phyloP scores from a whole-genome alignment of 2,888 invertebrate species.

The Sinohyriopsis cumingii region DNA sequence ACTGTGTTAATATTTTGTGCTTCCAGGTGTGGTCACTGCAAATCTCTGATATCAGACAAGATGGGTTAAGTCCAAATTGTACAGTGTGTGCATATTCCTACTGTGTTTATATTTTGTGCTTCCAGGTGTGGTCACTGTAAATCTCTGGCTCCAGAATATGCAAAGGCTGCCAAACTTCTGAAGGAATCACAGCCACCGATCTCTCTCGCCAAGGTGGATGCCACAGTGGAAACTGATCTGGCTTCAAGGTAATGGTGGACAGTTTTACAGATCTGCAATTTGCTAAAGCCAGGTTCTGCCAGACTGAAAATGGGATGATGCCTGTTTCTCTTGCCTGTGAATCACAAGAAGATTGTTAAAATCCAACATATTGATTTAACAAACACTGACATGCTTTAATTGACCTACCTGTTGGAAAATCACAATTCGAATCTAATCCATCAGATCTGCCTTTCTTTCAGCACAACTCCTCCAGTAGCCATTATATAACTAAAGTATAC shows the following conservation, averaged over 20 bases:
- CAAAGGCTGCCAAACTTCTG: constrained; percentile 55
- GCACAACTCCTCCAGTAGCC: too few relatives aligned
- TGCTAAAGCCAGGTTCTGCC: too few relatives aligned
- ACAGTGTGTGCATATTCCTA: neutral
- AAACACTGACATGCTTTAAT: too few relatives aligned
- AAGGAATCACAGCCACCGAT: constrained; percentile 50
- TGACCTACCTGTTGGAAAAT: too few relatives aligned
- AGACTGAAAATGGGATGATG: neutral
- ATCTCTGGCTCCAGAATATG: constrained; percentile 57
- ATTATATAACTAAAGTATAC: too few relatives aligned
- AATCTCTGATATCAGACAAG: constrained; percentile 42
- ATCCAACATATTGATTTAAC: too few relatives aligned
- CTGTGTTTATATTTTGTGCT: neutral
- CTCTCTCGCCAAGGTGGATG: constrained; percentile 63
- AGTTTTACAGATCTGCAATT: neutral
- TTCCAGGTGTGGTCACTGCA: constrained; percentile 67
- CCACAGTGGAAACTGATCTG: constrained; percentile 72
- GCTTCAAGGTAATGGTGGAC: constrained; percentile 58
- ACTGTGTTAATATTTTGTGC: neutral
- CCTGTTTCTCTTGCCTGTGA: too few relatives aligned
- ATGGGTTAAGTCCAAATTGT: too few relatives aligned
- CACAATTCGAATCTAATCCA: too few relatives aligned
- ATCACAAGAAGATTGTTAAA: too few relatives aligned
- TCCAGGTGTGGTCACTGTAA: constrained; percentile 68
- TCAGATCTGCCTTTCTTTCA: too few relatives aligned